phyloP scores from a whole-genome alignment of 1,140 invertebrate genomes.

The Drosophila lacertosa region DNA sequence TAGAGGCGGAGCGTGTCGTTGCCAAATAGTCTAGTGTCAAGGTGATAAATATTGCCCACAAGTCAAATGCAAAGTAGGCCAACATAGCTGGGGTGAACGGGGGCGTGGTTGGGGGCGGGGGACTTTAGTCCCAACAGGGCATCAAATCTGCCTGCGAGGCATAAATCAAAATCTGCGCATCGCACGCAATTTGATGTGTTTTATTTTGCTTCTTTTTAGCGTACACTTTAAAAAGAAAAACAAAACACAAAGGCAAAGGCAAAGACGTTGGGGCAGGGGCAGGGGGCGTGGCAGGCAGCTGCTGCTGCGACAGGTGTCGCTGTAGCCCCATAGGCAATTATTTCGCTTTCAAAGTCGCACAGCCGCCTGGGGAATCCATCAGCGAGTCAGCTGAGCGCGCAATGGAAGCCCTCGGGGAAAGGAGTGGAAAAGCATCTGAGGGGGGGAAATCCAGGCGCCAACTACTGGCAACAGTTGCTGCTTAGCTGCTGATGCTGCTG shows the following conservation, averaged over 20 bases:
- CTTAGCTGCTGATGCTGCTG: constrained; percentile 14
- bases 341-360: constrained; percentile 55
- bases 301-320: constrained; percentile 43
- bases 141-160: constrained; percentile 34
- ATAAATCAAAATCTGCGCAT: constrained; percentile 58
- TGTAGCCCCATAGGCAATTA: constrained; percentile 72
- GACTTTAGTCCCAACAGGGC: neutral
- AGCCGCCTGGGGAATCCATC: constrained; percentile 58
- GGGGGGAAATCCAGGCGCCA: neutral
- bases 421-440: neutral
- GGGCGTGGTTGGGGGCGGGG: too few relatives aligned
- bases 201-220: constrained; percentile 43
- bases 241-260: constrained; percentile 26
- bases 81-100: neutral
- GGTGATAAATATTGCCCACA: constrained; percentile 75
- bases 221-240: constrained; percentile 27
- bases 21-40: constrained; percentile 67
- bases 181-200: constrained; percentile 22
- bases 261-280: neutral
- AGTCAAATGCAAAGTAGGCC: constrained; percentile 39
- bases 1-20: constrained; percentile 53
- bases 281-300: neutral
- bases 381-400: constrained; percentile 16
- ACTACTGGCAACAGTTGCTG: constrained; percentile 45
- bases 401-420: constrained; percentile 12